phyloP scores from a whole-genome alignment of 1,140 invertebrate species.

The Pseudomyrmex dendroicus region DNA sequence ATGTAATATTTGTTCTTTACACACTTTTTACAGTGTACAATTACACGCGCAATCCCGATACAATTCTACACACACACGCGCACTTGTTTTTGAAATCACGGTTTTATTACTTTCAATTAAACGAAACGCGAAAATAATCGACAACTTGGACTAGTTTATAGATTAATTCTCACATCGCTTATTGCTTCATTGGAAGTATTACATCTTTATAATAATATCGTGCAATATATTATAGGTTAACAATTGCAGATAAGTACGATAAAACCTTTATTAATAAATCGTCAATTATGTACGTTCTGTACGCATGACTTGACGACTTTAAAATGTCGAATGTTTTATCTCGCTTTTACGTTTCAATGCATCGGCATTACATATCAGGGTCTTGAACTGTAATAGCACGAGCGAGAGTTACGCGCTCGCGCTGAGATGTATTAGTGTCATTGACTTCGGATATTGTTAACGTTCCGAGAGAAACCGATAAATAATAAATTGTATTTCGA shows the following conservation, averaged over 20 bases:
- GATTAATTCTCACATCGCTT: no score
- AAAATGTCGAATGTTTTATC: slow-evolving; percentile 62
- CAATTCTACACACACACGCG: no score
- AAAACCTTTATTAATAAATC: slow-evolving; percentile 61
- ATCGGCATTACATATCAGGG: slow-evolving; percentile 68
- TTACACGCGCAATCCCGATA: no score
- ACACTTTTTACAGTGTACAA: no score
- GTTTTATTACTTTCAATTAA: no score
- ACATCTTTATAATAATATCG: no score
- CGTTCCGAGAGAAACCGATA: slow-evolving; percentile 4
- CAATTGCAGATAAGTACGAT: slow-evolving; percentile 22
- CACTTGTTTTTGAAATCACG: no score
- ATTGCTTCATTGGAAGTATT: no score
- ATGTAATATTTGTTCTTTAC: no score
- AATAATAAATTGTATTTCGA: slow-evolving; percentile 57
- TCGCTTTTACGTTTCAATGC: slow-evolving; percentile 65
- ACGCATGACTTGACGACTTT: slow-evolving; percentile 4
- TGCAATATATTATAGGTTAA: no score
- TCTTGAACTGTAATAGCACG: slow-evolving; percentile 67
- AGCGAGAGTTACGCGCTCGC: slow-evolving; percentile 16
- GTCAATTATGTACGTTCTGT: neutral
- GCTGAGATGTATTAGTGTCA: slow-evolving; percentile 70
- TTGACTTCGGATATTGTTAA: slow-evolving; percentile 70
- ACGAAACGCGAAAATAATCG: no score
- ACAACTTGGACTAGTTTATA: no score